These are phyloP conservation scores for Mesopsocus fuscifrons DNA, from an alignment of 2,888 invertebrate species.

Conservation along the genomic window DNA sequence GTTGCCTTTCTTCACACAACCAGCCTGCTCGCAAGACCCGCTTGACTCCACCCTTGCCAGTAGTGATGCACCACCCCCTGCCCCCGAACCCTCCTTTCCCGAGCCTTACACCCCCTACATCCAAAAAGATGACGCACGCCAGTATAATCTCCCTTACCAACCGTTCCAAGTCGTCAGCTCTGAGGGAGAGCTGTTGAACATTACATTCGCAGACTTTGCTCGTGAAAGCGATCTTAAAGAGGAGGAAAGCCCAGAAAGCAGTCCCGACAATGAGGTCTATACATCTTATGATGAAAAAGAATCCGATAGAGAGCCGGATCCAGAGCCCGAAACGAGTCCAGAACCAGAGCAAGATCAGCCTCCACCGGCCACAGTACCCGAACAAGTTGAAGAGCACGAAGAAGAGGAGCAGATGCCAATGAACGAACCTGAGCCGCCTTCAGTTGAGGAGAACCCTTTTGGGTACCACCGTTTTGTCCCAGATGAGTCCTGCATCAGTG, in stretches of 20 bases:
- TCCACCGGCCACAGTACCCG: not conserved
- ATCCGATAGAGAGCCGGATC: not conserved
- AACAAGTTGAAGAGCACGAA: not conserved
- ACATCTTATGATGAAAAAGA: not conserved
- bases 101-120: slow-evolving; percentile 5
- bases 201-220: not conserved
- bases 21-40: not conserved
- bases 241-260: not conserved
- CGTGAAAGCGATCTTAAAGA: not conserved
- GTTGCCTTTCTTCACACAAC: not conserved
- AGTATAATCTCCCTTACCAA: slow-evolving; percentile 1
- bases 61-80: not conserved
- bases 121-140: slow-evolving; percentile 1
- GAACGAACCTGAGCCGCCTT: not conserved
- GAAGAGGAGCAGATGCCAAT: not conserved
- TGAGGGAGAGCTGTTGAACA: not conserved
- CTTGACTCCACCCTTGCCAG: not conserved
- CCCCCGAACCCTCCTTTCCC: not conserved
- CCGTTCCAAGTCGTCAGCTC: slow-evolving; percentile 1
- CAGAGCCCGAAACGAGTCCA: not conserved
- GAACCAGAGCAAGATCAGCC: not conserved
- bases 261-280: too few relatives aligned
- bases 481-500: slow-evolving; percentile 5
- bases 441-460: not conserved
- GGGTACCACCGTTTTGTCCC: slow-evolving; percentile 1